phyloP scores from a whole-genome alignment of 2,113 vertebrate species.

The Coturnix japonica region DNA sequence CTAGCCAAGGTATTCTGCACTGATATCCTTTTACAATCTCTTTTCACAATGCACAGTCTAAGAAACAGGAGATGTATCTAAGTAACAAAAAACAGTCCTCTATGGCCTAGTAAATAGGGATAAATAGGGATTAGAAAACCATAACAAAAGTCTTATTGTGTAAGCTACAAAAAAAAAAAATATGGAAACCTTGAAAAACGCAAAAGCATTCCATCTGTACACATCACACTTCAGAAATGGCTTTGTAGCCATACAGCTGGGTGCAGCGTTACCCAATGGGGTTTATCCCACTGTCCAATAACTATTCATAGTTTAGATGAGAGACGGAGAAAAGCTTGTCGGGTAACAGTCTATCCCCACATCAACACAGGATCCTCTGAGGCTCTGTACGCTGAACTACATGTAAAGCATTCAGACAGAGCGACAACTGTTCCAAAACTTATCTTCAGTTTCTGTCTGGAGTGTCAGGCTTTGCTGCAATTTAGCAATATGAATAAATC shows the following conservation, averaged over 20 bases:
- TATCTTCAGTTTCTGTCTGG: conserved; percentile 33
- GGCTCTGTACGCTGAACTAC: not conserved
- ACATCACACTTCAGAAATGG: conserved; percentile 8
- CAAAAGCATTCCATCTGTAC: conserved; percentile 48
- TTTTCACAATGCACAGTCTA: conserved; percentile 28
- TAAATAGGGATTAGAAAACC: conserved; percentile 72
- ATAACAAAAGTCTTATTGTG: conserved; percentile 73
- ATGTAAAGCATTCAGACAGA: conserved; percentile 14
- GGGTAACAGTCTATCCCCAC: not conserved
- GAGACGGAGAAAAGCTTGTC: conserved; percentile 32
- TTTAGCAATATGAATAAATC: conserved; percentile 50
- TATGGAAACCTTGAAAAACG: conserved; percentile 46
- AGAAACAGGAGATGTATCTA: conserved; percentile 61
- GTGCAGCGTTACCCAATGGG: conserved; percentile 6
- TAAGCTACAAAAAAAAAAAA: conserved; percentile 35
- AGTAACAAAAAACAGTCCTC: conserved; percentile 67
- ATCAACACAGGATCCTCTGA: conserved; percentile 15
- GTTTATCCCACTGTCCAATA: conserved; percentile 10
- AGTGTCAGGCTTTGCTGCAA: conserved; percentile 6
- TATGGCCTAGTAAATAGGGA: conserved; percentile 63
- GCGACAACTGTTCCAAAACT: conserved; percentile 18
- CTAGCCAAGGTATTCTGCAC: conserved; percentile 26
- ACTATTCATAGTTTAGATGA: not conserved
- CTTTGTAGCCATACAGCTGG: conserved; percentile 13
- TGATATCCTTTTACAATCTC: conserved; percentile 24